Evolutionary conservation across 2,113 vertebrate species (phyloP).

Genomic region (Panurus biarmicus): DNA sequence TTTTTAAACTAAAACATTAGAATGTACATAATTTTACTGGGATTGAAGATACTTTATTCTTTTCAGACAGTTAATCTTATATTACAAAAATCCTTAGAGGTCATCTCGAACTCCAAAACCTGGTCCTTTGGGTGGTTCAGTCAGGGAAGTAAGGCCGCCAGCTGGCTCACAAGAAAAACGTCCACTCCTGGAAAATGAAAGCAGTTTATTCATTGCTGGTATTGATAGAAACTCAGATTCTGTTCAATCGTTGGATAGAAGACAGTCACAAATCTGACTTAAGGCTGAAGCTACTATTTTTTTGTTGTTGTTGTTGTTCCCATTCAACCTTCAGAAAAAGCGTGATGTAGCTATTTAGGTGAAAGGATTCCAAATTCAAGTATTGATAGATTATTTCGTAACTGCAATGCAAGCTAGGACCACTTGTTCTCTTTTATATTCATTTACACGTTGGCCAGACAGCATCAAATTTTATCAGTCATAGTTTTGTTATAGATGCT

Average conservation of each 20-base stretch:
- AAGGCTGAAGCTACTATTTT: neutral
- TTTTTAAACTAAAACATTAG: neutral
- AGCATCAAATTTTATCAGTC: neutral
- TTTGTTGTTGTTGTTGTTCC: neutral
- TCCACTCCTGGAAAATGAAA: slow-evolving; percentile 74
- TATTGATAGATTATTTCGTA: neutral
- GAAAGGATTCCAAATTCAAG: neutral
- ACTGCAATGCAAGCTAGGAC: neutral
- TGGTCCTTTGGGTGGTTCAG: slow-evolving; percentile 88
- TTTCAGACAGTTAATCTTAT: slow-evolving; percentile 34
- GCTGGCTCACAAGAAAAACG: slow-evolving; percentile 97
- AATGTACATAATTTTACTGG: neutral
- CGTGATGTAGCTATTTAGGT: neutral
- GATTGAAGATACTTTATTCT: slow-evolving; percentile 35
- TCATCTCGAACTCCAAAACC: slow-evolving; percentile 90
- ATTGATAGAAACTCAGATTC: neutral
- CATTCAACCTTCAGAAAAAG: neutral
- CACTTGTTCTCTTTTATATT: neutral
- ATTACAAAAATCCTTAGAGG: slow-evolving; percentile 73
- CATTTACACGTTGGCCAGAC: neutral
- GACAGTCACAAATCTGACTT: neutral
- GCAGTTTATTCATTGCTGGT: neutral
- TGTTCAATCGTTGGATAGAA: neutral
- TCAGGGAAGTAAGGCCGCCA: slow-evolving; percentile 89
- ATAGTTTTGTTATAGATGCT: neutral